Base-by-base conservation (phyloP, 2,888 invertebrate species). In the Watsonalla binaria region DNA sequence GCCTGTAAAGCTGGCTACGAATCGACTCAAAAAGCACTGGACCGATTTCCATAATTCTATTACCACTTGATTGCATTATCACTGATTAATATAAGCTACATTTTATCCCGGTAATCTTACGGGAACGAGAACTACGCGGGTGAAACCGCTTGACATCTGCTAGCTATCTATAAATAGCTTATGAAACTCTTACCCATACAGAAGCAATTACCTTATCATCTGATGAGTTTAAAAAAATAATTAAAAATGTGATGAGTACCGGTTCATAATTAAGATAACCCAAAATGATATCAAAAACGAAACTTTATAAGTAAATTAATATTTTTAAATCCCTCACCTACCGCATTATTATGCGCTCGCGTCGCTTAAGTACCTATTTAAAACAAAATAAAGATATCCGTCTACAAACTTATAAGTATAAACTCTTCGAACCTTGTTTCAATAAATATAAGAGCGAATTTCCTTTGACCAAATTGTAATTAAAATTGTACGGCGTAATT, bases 321-420 rank as follows among this genome's bases (percentile, higher is more conserved):
- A 5, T 13, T 5, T 34, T n/a, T 37, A 37, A 48, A 47, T 13
- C 24, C 11, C 24, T 47, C 14, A 48, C 48, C 48, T 48, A 48
- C 48, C 48, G 48, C 48, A 35, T 11, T 2, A 35, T 35, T 37
- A 14, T 37, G 35, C 35, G 14, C 48, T 42, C 42, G 35, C 13
- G 14, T 13, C 37, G 13, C 48, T 35, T 48, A 37, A 35, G 48
- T 37, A 49, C 15, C 49, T 15, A 39, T n/a, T 49, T 48, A 14
- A 37, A 48, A 37, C 49, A 49, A 49, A 49, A 49, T 39, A 49
- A 49, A 37, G 49, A 39, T 49, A 49, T 14, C 37, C 8, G 6
- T 39, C 39, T 37, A 39, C 49, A 49, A 37, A 14, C 14, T 49
- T 49, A 49, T 9, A 15, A 37, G 2, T 49, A 6, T 37, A 15